phyloP scores from a whole-genome alignment of 2,888 invertebrate genomes.

The Cantharis rustica region DNA sequence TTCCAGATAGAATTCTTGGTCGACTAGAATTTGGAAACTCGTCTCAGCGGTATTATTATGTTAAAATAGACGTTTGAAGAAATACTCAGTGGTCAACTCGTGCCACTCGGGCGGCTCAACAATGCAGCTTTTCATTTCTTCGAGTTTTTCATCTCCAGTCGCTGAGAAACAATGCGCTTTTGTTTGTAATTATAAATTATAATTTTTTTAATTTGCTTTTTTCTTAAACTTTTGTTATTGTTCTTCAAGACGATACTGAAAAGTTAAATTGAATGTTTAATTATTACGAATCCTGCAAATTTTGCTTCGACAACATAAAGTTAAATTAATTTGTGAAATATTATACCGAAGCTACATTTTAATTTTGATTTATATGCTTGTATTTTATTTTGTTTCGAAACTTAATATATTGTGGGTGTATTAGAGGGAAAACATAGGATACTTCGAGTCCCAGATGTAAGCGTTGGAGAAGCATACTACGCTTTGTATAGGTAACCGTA shows the following conservation, averaged over 20 bases:
- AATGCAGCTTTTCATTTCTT: background rate
- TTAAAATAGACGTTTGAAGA: conserved; percentile 16
- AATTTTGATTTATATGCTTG: background rate
- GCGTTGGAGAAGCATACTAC: background rate
- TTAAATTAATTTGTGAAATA: background rate
- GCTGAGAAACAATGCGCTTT: background rate
- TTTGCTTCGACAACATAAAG: background rate
- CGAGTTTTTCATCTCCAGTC: background rate
- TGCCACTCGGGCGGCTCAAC: conserved; percentile 4
- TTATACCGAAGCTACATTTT: background rate
- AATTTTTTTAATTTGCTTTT: background rate
- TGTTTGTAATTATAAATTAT: background rate
- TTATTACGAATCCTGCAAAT: background rate
- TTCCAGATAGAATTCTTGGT: background rate
- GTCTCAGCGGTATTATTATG: conserved; percentile 9
- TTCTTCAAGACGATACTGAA: background rate
- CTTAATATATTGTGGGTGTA: background rate
- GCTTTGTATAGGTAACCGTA: background rate
- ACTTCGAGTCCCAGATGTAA: background rate
- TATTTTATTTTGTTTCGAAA: background rate
- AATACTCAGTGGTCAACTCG: conserved; percentile 18
- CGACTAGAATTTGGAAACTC: conserved; percentile 10
- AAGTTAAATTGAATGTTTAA: background rate
- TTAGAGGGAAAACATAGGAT: background rate
- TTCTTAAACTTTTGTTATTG: background rate